Conservation (phyloP, 2,113 vertebrate genomes). For the Cololabis saira region DNA sequence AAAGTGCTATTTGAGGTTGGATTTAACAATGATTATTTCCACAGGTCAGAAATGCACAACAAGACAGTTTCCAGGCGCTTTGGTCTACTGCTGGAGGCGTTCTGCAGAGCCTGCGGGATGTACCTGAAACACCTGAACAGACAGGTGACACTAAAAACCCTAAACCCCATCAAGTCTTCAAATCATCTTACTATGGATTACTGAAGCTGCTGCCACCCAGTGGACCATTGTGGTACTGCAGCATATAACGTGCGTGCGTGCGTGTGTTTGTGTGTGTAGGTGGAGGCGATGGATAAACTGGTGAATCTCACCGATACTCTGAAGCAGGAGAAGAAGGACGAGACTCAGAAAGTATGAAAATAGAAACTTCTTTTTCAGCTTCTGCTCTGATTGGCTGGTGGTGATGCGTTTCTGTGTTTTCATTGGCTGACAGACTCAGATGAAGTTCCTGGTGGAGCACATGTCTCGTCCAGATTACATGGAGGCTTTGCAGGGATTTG, state of each 20-base stretch:
- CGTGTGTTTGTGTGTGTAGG: constrained; percentile 57
- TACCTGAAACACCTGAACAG: constrained; percentile 95
- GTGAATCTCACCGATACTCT: constrained; percentile 83
- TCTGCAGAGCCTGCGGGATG: constrained; percentile 95
- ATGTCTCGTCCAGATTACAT: constrained; percentile 86
- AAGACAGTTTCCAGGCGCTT: constrained; percentile 96
- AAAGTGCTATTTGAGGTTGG: neutral
- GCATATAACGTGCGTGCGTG: neutral
- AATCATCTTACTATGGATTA: too few species aligned
- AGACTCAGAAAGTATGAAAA: constrained; percentile 80
- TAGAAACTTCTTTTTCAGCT: neutral
- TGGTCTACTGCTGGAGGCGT: constrained; percentile 93
- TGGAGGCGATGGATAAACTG: constrained; percentile 86
- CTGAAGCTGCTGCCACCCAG: too few species aligned
- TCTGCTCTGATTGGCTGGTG: constrained; percentile 17
- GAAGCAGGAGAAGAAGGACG: constrained; percentile 85
- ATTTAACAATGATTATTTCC: constrained; percentile 2
- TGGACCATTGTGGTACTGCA: too few species aligned
- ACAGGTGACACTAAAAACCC: constrained; percentile 80
- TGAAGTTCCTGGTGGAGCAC: constrained; percentile 87
- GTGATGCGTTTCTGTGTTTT: constrained; percentile 22
- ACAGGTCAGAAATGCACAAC: constrained; percentile 97
- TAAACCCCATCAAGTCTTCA: too few species aligned
- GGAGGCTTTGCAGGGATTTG: constrained; percentile 84
- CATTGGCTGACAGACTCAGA: constrained; percentile 80